Evolutionary conservation across 2,888 invertebrate species (phyloP).

Genomic region (Acleris holmiana): DNA sequence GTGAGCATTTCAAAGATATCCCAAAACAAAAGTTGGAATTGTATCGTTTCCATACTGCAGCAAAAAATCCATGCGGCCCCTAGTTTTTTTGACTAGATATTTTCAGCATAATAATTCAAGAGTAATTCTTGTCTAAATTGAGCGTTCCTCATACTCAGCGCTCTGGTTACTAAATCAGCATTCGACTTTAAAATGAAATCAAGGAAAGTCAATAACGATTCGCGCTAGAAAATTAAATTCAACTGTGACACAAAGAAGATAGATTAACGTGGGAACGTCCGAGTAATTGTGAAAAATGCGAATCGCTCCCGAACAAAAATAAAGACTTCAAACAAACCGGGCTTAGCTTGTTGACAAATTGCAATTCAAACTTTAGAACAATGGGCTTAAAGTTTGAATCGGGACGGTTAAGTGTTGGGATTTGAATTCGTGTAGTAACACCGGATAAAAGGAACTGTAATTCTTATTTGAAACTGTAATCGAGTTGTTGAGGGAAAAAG

Average conservation of each 20-base stretch:
- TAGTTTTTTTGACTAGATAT: too few species aligned
- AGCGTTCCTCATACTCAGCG: too few species aligned
- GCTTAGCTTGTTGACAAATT: slow-evolving; percentile 42
- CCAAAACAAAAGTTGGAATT: too few species aligned
- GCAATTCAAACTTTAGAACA: slow-evolving; percentile 49
- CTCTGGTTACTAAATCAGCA: slow-evolving; percentile 12
- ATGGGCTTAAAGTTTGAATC: slow-evolving; percentile 5
- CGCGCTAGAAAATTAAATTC: slow-evolving; percentile 73
- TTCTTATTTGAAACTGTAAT: slow-evolving; percentile 30
- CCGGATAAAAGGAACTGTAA: slow-evolving; percentile 22
- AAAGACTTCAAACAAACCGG: slow-evolving; percentile 58
- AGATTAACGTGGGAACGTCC: slow-evolving; percentile 78
- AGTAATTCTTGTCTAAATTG: too few species aligned
- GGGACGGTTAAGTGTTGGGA: slow-evolving; percentile 17
- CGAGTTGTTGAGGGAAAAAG: slow-evolving; percentile 17
- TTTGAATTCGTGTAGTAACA: slow-evolving; percentile 29
- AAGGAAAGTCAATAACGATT: slow-evolving; percentile 66
- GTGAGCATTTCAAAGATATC: too few species aligned
- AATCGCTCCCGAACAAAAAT: slow-evolving; percentile 64
- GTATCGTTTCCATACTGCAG: too few species aligned
- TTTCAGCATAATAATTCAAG: too few species aligned
- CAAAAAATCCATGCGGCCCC: too few species aligned
- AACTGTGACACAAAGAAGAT: slow-evolving; percentile 76
- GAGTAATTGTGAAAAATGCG: slow-evolving; percentile 83
- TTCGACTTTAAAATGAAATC: slow-evolving; percentile 42